Base-by-base conservation (phyloP, 2,888 invertebrate species). In the Orthosia gracilis region DNA sequence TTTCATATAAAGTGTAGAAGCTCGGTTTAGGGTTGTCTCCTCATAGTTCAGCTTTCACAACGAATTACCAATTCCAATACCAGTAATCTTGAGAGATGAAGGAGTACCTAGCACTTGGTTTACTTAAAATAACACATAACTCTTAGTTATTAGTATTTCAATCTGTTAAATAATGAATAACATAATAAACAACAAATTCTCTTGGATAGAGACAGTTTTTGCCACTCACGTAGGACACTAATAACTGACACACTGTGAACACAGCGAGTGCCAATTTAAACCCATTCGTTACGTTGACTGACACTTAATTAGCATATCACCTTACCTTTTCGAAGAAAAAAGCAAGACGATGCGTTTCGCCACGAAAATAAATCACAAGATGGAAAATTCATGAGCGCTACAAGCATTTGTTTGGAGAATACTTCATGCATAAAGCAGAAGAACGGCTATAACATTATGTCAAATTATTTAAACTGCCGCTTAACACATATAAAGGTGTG, bases 21-120 rank as follows among this genome's bases (percentile, higher is more conserved):
- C 55, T 49, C 17, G n/a, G 12, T 23, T 47, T 78, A 88, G 79
- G 89, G 89, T 69, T 88, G 87, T 59, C 83, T 68, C 21, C 26
- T 47, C 21, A 23, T 50, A 21, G 5, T 40, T 55, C 13, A 17
- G 5, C 40, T 15, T 45, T 61, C 2, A 21, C 2, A 15, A 2
- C 1, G 21, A 5, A 47, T 62, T 21, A 3, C 55, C 4, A 11
- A 69, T 15, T 69, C 2, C 31, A 47, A 17, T 40, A 13, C 49
- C 12, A 31, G 26, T 12, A 21, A 68, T 49, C 9, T 59, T 54
- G 0, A 21, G 15, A 3, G 9, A 47, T 40, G 3, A 59, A 17
- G 3, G 17, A 45, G 13, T 26, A 26, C 26, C 26, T 12, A 12
- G 21, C 17, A 13, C 17, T 65, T 17, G 26, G n/a, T 64, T n/a